Evolutionary conservation across 2,113 vertebrate genomes (phyloP).

Genomic region (Elgaria multicarinata): DNA sequence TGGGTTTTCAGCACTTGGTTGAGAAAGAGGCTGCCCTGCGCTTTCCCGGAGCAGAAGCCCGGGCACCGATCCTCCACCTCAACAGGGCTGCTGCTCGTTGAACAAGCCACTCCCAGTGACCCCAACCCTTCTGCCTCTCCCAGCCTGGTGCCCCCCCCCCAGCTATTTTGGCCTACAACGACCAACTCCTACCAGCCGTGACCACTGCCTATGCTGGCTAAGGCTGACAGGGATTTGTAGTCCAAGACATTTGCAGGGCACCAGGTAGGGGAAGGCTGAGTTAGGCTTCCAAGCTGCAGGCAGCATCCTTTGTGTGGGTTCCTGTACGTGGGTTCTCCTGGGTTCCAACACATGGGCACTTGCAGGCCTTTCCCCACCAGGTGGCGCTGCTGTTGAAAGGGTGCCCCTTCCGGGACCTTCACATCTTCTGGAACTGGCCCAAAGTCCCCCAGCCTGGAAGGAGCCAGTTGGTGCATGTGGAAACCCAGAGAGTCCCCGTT

Average conservation of each 20-base stretch:
- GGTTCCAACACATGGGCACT: not conserved
- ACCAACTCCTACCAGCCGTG: no score
- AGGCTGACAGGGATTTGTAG: no score
- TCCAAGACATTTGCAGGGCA: no score
- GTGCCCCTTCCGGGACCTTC: not conserved
- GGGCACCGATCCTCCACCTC: not conserved
- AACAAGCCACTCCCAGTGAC: not conserved
- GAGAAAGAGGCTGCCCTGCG: not conserved
- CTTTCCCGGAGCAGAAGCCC: not conserved
- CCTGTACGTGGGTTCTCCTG: no score
- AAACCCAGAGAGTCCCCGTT: no score
- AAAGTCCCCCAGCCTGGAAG: not conserved
- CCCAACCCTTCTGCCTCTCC: not conserved
- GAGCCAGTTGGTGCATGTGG: no score
- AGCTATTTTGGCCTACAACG: no score
- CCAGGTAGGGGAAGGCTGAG: no score
- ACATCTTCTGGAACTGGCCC: not conserved
- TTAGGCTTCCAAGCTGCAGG: not conserved
- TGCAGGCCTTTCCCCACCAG: not conserved
- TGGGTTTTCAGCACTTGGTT: not conserved
- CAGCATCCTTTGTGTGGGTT: no score
- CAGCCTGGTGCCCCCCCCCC: no score
- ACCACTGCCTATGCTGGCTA: no score
- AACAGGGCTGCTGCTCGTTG: not conserved
- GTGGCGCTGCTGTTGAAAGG: not conserved